Evolutionary conservation across 2,113 vertebrate genomes (phyloP), one percentile per base, ranked within the genome.

Genomic region (Mormyrus iriodes): DNA sequence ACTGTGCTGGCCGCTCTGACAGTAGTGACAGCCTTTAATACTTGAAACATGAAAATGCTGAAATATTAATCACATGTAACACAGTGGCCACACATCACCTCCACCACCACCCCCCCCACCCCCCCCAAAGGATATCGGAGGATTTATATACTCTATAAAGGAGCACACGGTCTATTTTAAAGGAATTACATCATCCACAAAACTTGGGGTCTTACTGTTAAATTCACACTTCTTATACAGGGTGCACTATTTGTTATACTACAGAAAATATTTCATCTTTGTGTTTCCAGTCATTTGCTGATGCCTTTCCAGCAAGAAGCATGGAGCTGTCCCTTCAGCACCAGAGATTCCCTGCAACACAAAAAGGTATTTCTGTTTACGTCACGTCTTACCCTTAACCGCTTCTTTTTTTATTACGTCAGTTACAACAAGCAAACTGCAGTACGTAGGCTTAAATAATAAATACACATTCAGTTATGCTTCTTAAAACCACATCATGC

Each of bases 251-350:
- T 19, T 76, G 35, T 39, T 17, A 76, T 39, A 39, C 35, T 76
- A 83, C 79, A 83, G 35, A 83, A 4, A 46, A 21, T 21, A 19
- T 35, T 21, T 0, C 13, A 7, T 21, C 4, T 82, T 39, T 44
- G 19, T 44, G 82, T 0, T 48, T 84, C 9, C 9, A 46, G 3
- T 4, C 19, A 3, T 48, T 84, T 48, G 1, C 39, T 48, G 82
- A 24, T 27, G 42, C 44, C 21, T 46, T 27, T 44, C 44, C 44
- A 84, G 82, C 0, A n/a, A 19, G 17, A 87, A 48, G 39, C 19
- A 21, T 82, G 48, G 88, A 84, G 88, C 86, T 91, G 88, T 91
- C 76, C 86, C 13, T 89, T 91, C 86, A 91, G 86, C 46, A 85
- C 88, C 90, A 73, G 31, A 17, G 19, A 44, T 1, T 12, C 17